Base-by-base conservation (phyloP, 2,888 invertebrate genomes). In the Nymphalis c-album region DNA sequence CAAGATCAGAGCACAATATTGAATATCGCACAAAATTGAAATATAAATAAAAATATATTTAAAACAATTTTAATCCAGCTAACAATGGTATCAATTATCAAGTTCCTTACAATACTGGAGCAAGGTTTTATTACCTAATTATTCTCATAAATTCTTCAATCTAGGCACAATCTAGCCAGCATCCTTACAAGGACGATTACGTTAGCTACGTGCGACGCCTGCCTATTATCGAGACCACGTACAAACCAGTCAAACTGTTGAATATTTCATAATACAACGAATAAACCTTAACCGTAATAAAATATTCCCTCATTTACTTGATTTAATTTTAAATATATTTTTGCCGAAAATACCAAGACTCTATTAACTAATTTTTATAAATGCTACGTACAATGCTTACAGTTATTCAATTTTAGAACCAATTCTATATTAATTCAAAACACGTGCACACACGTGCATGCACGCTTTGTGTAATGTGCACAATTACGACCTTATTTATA, bases 171-270 rank as follows among this genome's bases (percentile, higher is more conserved):
- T 70, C 73, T 57, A 64, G 69, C 71, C 75, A 71, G 76, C 74
- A 78, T 76, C 76, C 74, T 76, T 70, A 75, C 77, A 81, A 83
- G 80, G 83, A 76, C 77, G 74, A 69, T 78, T 75, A 71, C 71
- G 70, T 50, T 50, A 59, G 57, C 60, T 71, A 66, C 69, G 68
- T 70, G 67, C 64, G 64, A 59, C 66, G 65, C 69, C 62, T 64
- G 64, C 64, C 64, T 69, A 64, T 69, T 70, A 64, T 66, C 66
- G 48, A 70, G 55, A 68, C 68, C 63, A 72, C 64, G 58, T 61
- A 59, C 66, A 51, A 63, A 67, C 70, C 53, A 64, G 68, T 70
- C 66, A 70, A 64, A 51, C 60, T 4, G 50, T 58, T 64, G 55
- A 61, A 65, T 61, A 67, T 70, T 67, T 67, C 61, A 64, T 53